These are phyloP conservation scores for Hyperoodon ampullatus DNA, from an alignment of 2,113 vertebrate species.

Conservation along the genomic window DNA sequence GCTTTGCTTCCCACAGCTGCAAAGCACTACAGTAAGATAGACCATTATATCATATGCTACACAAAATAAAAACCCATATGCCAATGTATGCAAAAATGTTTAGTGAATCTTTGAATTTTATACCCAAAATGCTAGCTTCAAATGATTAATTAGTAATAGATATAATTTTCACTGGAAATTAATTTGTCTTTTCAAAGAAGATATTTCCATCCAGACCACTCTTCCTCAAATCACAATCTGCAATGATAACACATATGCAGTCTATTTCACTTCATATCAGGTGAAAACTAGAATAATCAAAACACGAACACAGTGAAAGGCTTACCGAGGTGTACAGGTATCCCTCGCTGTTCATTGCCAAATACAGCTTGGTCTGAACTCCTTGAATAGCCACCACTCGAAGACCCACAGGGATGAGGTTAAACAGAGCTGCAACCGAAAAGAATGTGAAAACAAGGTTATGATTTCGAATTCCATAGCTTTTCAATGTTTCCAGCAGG, in stretches of 20 bases:
- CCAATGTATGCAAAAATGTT: background rate
- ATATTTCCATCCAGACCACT: background rate
- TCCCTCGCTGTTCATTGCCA: conserved; percentile 99
- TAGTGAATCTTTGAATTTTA: background rate
- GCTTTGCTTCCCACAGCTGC: background rate
- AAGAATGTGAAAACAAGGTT: conserved; percentile 59
- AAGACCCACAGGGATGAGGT: conserved; percentile 99
- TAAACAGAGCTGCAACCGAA: conserved; percentile 93
- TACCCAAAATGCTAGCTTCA: background rate
- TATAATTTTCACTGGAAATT: conserved; percentile 14
- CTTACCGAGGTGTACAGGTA: conserved; percentile 99
- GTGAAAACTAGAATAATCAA: background rate
- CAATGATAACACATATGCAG: background rate
- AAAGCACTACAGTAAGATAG: background rate
- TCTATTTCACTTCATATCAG: background rate
- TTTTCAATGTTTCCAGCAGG: background rate
- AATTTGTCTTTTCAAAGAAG: conserved; percentile 16
- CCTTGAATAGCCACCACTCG: conserved; percentile 99
- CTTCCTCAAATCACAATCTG: background rate
- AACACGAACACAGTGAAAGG: conserved; percentile 40
- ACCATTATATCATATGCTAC: background rate
- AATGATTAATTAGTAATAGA: conserved; percentile 9
- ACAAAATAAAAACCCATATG: background rate
- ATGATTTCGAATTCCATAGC: background rate
- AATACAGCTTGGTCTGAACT: conserved; percentile 97